Percentiles rank a stretch among this genome's conserved stretches.
These are phyloP conservation scores for Otus scops DNA, from an alignment of 2,797 vertebrate genomes.

Conservation along the genomic window DNA sequence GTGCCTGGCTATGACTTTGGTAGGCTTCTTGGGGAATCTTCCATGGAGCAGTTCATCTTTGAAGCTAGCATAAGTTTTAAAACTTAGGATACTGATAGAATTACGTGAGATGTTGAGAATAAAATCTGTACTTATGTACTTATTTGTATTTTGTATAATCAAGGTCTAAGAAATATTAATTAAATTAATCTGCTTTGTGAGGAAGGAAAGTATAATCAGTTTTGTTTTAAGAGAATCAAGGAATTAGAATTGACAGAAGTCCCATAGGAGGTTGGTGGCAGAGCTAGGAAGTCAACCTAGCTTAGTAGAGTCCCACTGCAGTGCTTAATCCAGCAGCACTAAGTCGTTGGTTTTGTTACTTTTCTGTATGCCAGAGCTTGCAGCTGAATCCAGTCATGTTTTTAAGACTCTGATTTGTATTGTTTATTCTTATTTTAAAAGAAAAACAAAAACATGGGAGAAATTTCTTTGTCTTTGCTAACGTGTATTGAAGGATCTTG, in stretches of 20 bases:
- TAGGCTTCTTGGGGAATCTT: background rate
- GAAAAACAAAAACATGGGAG: background rate
- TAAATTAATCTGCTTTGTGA: background rate
- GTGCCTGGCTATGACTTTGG: background rate
- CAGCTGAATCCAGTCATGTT: background rate
- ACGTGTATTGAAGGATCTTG: background rate
- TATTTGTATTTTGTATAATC: background rate
- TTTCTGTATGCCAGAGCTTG: background rate
- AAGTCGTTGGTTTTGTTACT: background rate
- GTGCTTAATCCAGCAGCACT: background rate
- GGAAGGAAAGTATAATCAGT: background rate
- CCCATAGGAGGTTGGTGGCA: background rate
- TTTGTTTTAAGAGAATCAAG: background rate
- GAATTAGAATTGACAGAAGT: background rate
- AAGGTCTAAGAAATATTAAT: background rate
- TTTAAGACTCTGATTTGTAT: background rate
- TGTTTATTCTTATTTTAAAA: background rate
- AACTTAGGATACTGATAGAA: background rate
- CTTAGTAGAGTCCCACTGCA: background rate
- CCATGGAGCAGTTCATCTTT: background rate
- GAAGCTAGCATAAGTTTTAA: background rate
- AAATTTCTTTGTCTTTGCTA: background rate
- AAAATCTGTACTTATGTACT: background rate
- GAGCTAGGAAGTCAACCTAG: background rate
- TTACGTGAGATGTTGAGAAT: accelerated